These are phyloP conservation scores for Decapterus maruadsi DNA, from an alignment of 2,797 vertebrate genomes.

Conservation along the genomic window DNA sequence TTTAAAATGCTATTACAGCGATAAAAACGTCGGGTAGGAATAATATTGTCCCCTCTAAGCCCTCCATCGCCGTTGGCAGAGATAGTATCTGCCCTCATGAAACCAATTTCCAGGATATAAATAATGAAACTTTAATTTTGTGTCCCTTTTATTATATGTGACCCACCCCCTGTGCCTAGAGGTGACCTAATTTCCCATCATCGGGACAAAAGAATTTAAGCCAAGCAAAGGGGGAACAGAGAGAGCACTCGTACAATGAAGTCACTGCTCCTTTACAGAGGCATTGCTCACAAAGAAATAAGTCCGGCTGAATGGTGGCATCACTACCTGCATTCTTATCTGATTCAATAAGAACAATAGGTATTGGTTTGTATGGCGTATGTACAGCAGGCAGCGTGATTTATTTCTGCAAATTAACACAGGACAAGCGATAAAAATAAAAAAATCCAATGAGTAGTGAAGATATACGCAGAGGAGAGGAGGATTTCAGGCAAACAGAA, in stretches of 20 bases:
- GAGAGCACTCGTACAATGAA: conserved; percentile 26
- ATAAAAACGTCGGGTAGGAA: conserved; percentile 57
- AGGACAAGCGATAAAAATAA: conserved; percentile 28
- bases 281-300: conserved; percentile 49
- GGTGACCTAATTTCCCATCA: conserved; percentile 74
- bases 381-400: conserved; percentile 40
- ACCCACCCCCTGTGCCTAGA: conserved; percentile 66
- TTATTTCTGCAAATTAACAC: conserved; percentile 61
- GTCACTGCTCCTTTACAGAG: conserved; percentile 17
- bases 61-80: conserved; percentile 60
- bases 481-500: conserved; percentile 18
- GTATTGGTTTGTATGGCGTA: conserved; percentile 41
- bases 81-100: conserved; percentile 76
- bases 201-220: conserved; percentile 64
- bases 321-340: conserved; percentile 37
- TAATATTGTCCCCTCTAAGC: conserved; percentile 44
- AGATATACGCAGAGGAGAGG: neutral
- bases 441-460: conserved; percentile 20
- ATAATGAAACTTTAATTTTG: conserved; percentile 88
- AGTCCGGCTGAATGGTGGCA: conserved; percentile 31
- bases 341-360: conserved; percentile 50
- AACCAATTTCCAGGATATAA: conserved; percentile 87
- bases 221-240: conserved; percentile 44
- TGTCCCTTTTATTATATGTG: conserved; percentile 82
- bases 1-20: conserved; percentile 52